Base-by-base conservation (phyloP, 2,888 invertebrate genomes). In the Clivina fossor region DNA sequence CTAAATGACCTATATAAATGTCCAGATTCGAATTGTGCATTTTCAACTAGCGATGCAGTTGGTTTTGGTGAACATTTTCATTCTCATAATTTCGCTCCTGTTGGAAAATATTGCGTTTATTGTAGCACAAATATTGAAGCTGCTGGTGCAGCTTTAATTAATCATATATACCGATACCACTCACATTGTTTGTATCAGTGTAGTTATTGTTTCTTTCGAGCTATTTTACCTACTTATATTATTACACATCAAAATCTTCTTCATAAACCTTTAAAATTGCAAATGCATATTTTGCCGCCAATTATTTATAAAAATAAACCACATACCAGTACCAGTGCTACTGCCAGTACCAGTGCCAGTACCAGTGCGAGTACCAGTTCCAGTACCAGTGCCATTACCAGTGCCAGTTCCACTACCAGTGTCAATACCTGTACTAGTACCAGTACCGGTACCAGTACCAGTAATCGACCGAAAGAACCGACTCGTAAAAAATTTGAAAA, bases 201-300 rank as follows among this genome's bases (percentile, higher is more conserved):
- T 64, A 74, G 73, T 2, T 76, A 79, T 61, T 89, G 89, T 65
- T 82, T 87, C 64, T 88, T 87, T 68, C 75, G 88, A 43, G 82
- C 83, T 0, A 72, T 78, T 1, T 74, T 78, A 0, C 76, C 78
- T 41, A 80, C 81, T 50, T 79, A 84, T 41, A 83, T 87, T 0
- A 75, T 78, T 13, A 72, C 80, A 4, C 88, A 88, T 69, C 78
- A 80, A 35, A 61, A 67, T 9, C 66, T 72, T 22, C 11, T 8
- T 19, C 55, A 55, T 11, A 65, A 68, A 2, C 79, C 79, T 57
- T 65, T 65, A 1, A 60, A 57, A 2, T 38, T 63, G 5, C 59
- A 63, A 0, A 26, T 61, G 43, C 24, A 64, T n/a, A 56, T 59
- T 64, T 3, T 51, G 68, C 30, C 65, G 66, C 0, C 28, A 15